phyloP scores from a whole-genome alignment of 2,797 vertebrate species.

The Hyperoplus lanceolatus region DNA sequence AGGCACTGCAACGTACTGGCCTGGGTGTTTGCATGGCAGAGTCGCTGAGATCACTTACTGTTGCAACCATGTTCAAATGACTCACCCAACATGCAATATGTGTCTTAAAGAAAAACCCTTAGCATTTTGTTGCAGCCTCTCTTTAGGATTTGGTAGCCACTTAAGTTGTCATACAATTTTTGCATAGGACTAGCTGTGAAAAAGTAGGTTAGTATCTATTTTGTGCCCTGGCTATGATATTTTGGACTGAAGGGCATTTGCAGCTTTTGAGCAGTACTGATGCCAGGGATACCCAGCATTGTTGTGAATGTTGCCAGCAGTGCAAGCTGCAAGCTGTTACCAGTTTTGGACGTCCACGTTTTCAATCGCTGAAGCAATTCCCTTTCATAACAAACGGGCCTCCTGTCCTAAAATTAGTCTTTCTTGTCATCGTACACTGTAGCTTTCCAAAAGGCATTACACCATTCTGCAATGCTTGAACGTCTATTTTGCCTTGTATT shows the following conservation, averaged over 20 bases:
- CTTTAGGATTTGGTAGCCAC: conserved; percentile 12
- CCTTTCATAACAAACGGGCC: conserved; percentile 64
- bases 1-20: conserved; percentile 74
- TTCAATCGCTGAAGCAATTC: conserved; percentile 71
- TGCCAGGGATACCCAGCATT: conserved; percentile 76
- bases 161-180: conserved; percentile 30
- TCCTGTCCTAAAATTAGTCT: conserved; percentile 73
- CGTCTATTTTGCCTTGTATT: conserved; percentile 32
- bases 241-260: conserved; percentile 53
- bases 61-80: conserved; percentile 64
- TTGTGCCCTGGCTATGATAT: conserved; percentile 42
- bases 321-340: conserved; percentile 61
- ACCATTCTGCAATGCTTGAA: conserved; percentile 41
- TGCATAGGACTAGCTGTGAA: conserved; percentile 29
- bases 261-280: conserved; percentile 61
- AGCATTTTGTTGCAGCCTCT: conserved; percentile 15
- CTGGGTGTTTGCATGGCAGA: conserved; percentile 77
- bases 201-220: conserved; percentile 48
- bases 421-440: conserved; percentile 43
- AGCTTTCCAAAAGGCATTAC: conserved; percentile 50
- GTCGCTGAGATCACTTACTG: conserved; percentile 80
- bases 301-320: conserved; percentile 71
- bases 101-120: conserved; percentile 16
- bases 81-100: conserved; percentile 33
- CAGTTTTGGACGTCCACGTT: conserved; percentile 58